Evolutionary conservation across 2,797 vertebrate genomes (phyloP), one percentile per base, ranked within the genome.

Genomic region (Melanotaenia maccullochi): DNA sequence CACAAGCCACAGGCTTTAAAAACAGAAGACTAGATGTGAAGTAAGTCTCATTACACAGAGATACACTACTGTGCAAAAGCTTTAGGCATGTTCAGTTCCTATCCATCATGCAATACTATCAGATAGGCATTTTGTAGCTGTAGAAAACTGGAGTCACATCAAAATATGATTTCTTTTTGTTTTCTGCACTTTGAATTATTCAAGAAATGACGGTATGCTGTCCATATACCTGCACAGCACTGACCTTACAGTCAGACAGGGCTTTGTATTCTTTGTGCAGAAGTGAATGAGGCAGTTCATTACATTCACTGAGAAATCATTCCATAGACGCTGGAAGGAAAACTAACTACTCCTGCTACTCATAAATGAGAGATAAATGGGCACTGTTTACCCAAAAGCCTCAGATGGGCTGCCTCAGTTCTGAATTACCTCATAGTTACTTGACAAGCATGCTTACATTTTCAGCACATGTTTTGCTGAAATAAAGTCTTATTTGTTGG

Each of bases 211-310:
- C 5, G 5, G 12, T 9, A 28, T 11, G 1, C 4, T 62, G 18
- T 20, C 25, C 30, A 30, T 3, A 44, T 11, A 49, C 12, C 22
- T 9, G 25, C 28, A 16, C 25, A 55, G 51, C 24, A 54, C 3
- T 28, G 24, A 28, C 25, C 25, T 2, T 55, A 30, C 20, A 72
- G 30, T 81, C 74, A 82, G 47, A 73, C 18, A 40, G 22, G 44
- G 47, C 75, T 68, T 79, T 85, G 78, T 84, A 33, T 42, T 47
- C 67, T 30, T 60, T 64, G 59, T 73, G 36, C 36, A 38, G 24
- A 9, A 25, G 49, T 13, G 24, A 1, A 16, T 16, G 5, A 28
- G 52, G 6, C 38, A 13, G 52, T 56, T 71, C n/a, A 56, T 74
- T 30, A 30, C 18, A 68, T 61, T 65, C 44, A 72, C 24, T 36